Conservation (phyloP, 2,888 invertebrate species). For the Macaria liturata region DNA sequence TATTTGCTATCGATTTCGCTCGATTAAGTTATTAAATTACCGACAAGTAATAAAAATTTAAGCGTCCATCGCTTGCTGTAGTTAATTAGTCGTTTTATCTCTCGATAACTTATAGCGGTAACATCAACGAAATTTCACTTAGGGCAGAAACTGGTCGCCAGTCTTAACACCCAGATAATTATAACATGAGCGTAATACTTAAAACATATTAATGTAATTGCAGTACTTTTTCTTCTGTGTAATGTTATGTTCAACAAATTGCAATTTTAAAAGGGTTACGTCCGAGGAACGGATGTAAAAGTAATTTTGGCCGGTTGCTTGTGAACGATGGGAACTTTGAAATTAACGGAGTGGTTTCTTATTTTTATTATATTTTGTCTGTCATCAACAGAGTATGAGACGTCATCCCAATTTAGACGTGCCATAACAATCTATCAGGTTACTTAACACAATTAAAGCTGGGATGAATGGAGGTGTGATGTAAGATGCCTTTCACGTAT, state of each 20-base stretch:
- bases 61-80: conserved; percentile 39
- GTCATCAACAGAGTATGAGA: conserved; percentile 1
- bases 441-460: conserved; percentile 28
- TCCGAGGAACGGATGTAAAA: conserved; percentile 29
- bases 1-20: conserved; percentile 30
- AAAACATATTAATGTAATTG: conserved; percentile 17
- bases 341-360: conserved; percentile 4
- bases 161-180: conserved; percentile 3
- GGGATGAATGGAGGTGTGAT: conserved; percentile 22
- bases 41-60: conserved; percentile 41
- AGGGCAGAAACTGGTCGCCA: conserved; percentile 23
- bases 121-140: conserved; percentile 53
- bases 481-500: conserved; percentile 43
- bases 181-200: conserved; percentile 28
- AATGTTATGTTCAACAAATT: conserved; percentile 19
- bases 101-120: conserved; percentile 38
- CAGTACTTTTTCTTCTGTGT: conserved; percentile 18
- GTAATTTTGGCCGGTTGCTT: conserved; percentile 16
- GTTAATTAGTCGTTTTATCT: conserved; percentile 44
- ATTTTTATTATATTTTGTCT: background rate
- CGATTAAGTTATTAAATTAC: conserved; percentile 51
- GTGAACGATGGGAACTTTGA: conserved; percentile 10
- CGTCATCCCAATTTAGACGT: conserved; percentile 14
- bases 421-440: conserved; percentile 17
- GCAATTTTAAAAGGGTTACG: conserved; percentile 12